phyloP scores from a whole-genome alignment of 1,140 invertebrate species.

The Drosophila nigromelanica region DNA sequence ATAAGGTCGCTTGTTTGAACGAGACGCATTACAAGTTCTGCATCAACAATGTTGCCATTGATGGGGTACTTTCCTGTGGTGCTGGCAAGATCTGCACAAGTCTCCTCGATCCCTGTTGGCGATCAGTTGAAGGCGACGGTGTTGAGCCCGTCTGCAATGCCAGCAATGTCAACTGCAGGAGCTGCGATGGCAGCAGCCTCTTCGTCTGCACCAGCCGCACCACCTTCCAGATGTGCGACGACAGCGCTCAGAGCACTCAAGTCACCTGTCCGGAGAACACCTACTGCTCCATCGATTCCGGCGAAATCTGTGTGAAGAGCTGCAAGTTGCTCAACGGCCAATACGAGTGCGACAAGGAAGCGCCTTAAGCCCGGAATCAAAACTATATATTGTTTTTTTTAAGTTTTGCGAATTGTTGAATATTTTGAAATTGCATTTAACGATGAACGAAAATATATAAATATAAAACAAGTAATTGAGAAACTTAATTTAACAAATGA shows the following conservation, averaged over 20 bases:
- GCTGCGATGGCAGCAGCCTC: slow-evolving; percentile 37
- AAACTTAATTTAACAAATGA: too few species aligned
- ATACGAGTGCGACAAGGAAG: slow-evolving; percentile 43
- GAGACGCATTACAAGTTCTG: slow-evolving; percentile 54
- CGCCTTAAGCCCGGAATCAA: not conserved
- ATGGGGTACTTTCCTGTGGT: slow-evolving; percentile 31
- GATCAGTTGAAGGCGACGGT: not conserved
- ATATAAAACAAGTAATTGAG: not conserved
- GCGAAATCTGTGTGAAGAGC: slow-evolving; percentile 58
- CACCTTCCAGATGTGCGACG: slow-evolving; percentile 64
- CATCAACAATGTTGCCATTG: slow-evolving; percentile 11
- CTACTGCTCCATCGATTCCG: slow-evolving; percentile 51
- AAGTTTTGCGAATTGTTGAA: not conserved
- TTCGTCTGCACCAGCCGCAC: slow-evolving; percentile 74
- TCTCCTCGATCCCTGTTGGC: slow-evolving; percentile 19
- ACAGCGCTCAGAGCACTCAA: slow-evolving; percentile 2
- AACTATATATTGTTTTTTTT: not conserved
- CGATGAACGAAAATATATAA: not conserved
- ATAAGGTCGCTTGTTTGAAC: slow-evolving; percentile 50
- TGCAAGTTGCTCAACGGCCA: slow-evolving; percentile 32
- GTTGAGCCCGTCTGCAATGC: not conserved
- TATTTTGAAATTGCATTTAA: not conserved
- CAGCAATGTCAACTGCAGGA: slow-evolving; percentile 19
- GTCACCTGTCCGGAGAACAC: slow-evolving; percentile 45
- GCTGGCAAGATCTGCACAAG: slow-evolving; percentile 51